Evolutionary conservation across 2,113 vertebrate species (phyloP), one percentile per base, ranked within the genome.

Genomic region (Clupea harengus): DNA sequence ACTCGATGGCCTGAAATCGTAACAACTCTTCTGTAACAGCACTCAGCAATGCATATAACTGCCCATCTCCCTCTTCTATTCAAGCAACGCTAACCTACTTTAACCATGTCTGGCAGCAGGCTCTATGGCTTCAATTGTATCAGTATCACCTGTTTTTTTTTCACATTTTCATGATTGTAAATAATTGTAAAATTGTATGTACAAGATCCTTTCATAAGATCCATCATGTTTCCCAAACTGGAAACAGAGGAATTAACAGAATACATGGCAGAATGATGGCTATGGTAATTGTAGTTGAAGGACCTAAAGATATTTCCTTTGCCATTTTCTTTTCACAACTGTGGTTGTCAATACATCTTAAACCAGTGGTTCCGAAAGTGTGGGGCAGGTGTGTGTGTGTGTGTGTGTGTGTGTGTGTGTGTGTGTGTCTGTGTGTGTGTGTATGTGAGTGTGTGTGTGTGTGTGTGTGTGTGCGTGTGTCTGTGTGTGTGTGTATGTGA

Each of bases 171-270:
- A 82, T 45, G 10, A 78, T 83, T 86, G 85, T 83, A 83, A 47
- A 86, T 83, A 83, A 18, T 39, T 83, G 82, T 83, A 86, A 83
- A 72, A 86, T 78, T 75, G 46, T 83, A 78, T 83, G 81, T 83
- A 83, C 64, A 25, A 25, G 60, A 67, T n/a, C 60, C n/a, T 32
- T 28, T 72, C 64, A 72, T 72, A 32, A 32, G 64, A 28, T 28
- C 11, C 22, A 3, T 67, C 60, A 67, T n/a, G 60, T 67, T 67
- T 72, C 28, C 64, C n/a, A 72, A 13, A 60, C 54, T 60, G 54
- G 64, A 28, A 72, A 72, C 28, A 28, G 64, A 72, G 28, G n/a
- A 32, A 72, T 32, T 25, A 32, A 2, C 64, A 72, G 32, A 25
- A 13, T 9, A 72, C 64, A 15, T 72, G 25, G n/a, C n/a, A n/a